phyloP scores from a whole-genome alignment of 2,113 vertebrate species.

The Centrocercus urophasianus region DNA sequence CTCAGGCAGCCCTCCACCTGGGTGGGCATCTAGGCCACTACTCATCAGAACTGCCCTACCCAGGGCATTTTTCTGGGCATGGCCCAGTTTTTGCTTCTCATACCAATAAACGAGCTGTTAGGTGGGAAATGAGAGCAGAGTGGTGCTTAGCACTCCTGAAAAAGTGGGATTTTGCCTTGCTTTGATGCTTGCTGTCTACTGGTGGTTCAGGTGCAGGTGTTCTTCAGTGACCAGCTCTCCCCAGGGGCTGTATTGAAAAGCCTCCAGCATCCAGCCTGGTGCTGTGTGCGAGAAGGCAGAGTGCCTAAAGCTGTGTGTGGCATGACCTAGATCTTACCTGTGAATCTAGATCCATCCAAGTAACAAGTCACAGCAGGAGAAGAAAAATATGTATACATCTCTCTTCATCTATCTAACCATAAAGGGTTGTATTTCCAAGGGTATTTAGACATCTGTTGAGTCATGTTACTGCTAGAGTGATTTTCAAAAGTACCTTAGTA shows the following conservation, averaged over 20 bases:
- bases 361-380: background rate
- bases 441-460: conserved; percentile 63
- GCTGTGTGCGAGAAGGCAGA: background rate
- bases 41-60: background rate
- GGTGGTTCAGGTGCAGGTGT: background rate
- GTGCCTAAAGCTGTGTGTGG: background rate
- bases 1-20: background rate
- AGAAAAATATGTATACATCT: conserved; percentile 16
- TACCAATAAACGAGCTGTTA: background rate
- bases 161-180: background rate
- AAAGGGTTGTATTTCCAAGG: conserved; percentile 38
- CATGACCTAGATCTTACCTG: background rate
- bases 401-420: conserved; percentile 1
- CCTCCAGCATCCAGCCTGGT: background rate
- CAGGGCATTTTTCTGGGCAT: background rate
- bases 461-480: conserved; percentile 39
- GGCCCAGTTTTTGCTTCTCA: background rate
- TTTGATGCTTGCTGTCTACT: background rate
- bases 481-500: conserved; percentile 38
- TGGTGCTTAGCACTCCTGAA: background rate
- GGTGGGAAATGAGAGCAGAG: background rate
- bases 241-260: background rate
- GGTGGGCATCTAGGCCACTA: background rate
- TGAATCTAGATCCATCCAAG: conserved; percentile 4
- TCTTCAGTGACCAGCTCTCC: background rate